phyloP scores from a whole-genome alignment of 2,888 invertebrate species.

The Lochmaea crataegi region DNA sequence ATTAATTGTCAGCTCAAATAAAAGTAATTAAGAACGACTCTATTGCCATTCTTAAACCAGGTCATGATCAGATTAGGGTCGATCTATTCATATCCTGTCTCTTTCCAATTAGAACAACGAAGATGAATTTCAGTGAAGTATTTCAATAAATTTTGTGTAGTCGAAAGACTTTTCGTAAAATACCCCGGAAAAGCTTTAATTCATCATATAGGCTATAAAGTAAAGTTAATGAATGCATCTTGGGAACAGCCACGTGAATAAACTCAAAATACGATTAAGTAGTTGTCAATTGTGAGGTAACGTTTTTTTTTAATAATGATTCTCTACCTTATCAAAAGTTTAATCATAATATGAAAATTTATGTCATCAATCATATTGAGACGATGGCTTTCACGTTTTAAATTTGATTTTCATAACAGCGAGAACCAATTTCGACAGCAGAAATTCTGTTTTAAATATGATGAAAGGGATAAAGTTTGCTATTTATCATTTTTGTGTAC shows the following conservation, averaged over 20 bases:
- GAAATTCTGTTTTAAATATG: slow-evolving; percentile 2
- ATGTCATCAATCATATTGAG: slow-evolving; percentile 26
- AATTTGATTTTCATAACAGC: slow-evolving; percentile 25
- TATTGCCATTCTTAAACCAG: not conserved
- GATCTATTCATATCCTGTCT: not conserved
- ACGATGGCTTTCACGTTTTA: slow-evolving; percentile 25
- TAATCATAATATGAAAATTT: slow-evolving; percentile 20
- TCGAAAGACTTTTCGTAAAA: not conserved
- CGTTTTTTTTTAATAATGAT: not conserved
- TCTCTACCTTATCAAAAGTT: slow-evolving; percentile 9
- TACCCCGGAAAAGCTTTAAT: not conserved
- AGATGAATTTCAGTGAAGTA: not conserved
- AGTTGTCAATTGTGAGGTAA: not conserved
- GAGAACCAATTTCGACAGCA: not conserved
- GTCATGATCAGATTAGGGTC: not conserved
- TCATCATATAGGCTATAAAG: not conserved
- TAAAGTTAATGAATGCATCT: not conserved
- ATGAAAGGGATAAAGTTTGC: not conserved
- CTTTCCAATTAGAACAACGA: not conserved
- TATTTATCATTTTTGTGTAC: not conserved
- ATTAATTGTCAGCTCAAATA: too few species aligned
- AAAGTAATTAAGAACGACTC: not conserved
- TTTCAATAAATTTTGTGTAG: slow-evolving; percentile 2
- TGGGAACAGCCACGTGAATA: not conserved
- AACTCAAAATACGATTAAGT: not conserved